Evolutionary conservation across 1,140 invertebrate genomes (phyloP).

Genomic region (Asobara japonica): DNA sequence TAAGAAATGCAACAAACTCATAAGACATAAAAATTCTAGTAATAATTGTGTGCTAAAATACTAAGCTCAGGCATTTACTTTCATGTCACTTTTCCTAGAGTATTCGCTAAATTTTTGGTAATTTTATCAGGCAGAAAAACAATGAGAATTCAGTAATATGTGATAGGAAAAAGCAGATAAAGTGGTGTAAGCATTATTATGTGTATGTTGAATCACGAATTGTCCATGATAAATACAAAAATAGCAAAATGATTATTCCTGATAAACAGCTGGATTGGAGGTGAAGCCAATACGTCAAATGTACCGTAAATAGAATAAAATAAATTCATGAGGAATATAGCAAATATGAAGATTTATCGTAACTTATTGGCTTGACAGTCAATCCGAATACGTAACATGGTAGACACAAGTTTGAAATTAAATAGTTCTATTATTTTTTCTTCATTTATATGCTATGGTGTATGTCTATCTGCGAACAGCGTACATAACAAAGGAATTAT

Average conservation of each 20-base stretch:
- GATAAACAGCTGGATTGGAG: conserved; percentile 20
- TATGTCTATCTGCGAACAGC: not conserved
- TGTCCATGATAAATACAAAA: conserved; percentile 25
- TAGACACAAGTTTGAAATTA: conserved; percentile 70
- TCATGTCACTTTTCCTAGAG: conserved; percentile 20
- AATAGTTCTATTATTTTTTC: conserved; percentile 24
- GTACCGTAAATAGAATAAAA: not conserved
- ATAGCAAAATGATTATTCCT: conserved; percentile 18
- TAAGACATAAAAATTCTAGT: not conserved
- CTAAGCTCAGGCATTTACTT: conserved; percentile 25
- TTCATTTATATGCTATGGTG: not conserved
- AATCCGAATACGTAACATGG: conserved; percentile 49
- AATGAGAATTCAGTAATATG: conserved; percentile 28
- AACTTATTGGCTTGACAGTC: conserved; percentile 10
- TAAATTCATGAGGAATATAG: too few relatives aligned
- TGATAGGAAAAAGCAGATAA: conserved; percentile 30
- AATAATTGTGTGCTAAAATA: not conserved
- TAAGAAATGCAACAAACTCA: conserved; percentile 1
- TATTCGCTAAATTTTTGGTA: conserved; percentile 19
- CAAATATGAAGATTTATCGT: too few relatives aligned
- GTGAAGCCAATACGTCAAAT: not conserved
- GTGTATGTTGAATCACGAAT: conserved; percentile 16
- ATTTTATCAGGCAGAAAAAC: conserved; percentile 23
- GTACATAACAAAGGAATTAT: not conserved
- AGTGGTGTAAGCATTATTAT: conserved; percentile 20